Base-by-base conservation (phyloP, 2,888 invertebrate species). In the Colletes collaris region DNA sequence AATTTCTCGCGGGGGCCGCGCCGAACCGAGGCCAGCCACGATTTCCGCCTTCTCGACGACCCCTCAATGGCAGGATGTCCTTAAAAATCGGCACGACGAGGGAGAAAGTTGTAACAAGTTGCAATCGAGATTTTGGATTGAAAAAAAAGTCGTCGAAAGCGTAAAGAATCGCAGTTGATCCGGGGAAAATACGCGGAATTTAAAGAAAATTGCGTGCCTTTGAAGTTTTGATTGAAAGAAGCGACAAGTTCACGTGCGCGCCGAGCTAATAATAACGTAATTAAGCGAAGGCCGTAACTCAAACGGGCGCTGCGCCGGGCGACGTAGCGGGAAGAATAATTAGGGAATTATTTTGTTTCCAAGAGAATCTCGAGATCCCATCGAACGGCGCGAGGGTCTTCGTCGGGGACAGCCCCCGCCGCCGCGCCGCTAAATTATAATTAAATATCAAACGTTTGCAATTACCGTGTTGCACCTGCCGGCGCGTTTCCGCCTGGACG, bases 391-490 rank as follows among this genome's bases (percentile, higher is more conserved):
- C 79, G 83, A 79, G 86, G 86, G 75, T 55, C 76, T 79, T 84
- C 83, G 78, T 52, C 65, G 79, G 55, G 59, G 66, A 73, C 75
- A 59, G 81, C 62, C 66, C 67, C 55, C 59, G 44, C 70, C 52
- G 49, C 44, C 46, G 44, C 76, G 46, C 80, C 78, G 76, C 87
- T 71, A 86, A 91, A 91, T 91, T 89, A 87, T 90, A 91, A 92
- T 92, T 90, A 91, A 91, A 91, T 90, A 91, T 90, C 90, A 91
- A 92, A 91, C 90, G 87, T 83, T 88, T 81, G 90, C 90, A 91
- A 92, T 92, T 92, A 91, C 88, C 79, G 69, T 49, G 71, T 72
- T 76, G 84, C 87, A 87, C 87, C 86, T 87, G 87, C 84, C 75
- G 76, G 66, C 67, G 53, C 76, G 68, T 73, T 75, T 76, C 74